Percentiles rank a stretch among this genome's conserved stretches.
phyloP scores from a whole-genome alignment of 2,797 vertebrate genomes.

The Rhabdomys pumilio region DNA sequence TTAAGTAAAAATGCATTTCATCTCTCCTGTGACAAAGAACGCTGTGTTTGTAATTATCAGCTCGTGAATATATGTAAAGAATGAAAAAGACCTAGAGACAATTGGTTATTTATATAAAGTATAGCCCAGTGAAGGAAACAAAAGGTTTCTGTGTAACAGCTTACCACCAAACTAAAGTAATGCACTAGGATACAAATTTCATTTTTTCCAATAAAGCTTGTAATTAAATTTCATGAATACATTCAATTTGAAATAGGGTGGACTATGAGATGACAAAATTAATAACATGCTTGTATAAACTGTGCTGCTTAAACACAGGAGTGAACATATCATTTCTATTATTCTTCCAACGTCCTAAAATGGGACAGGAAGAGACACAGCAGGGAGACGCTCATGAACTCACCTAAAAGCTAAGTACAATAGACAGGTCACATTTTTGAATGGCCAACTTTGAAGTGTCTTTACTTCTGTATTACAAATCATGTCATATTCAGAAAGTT shows the following conservation, averaged over 20 bases:
- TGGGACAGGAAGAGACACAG: constrained; percentile 76
- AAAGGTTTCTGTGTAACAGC: neutral
- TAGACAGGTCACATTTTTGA: constrained; percentile 83
- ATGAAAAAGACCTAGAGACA: neutral
- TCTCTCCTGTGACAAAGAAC: neutral
- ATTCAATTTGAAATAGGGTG: neutral
- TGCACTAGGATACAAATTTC: neutral
- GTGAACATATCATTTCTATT: constrained; percentile 54
- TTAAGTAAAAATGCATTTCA: neutral
- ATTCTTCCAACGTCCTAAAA: constrained; percentile 65
- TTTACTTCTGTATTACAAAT: constrained; percentile 81
- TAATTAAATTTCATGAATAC: neutral
- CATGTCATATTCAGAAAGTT: constrained; percentile 83
- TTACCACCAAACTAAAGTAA: neutral
- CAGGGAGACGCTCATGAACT: constrained; percentile 71
- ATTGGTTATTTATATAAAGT: neutral
- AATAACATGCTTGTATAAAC: constrained; percentile 32
- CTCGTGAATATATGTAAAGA: neutral
- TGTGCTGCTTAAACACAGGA: constrained; percentile 28
- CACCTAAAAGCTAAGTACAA: constrained; percentile 75
- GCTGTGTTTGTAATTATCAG: neutral
- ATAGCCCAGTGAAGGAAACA: neutral
- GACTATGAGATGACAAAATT: neutral
- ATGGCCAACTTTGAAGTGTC: constrained; percentile 80
- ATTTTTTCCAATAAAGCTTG: neutral